These are phyloP conservation scores for Intellagama lesueurii DNA, from an alignment of 2,797 vertebrate genomes.

Conservation along the genomic window DNA sequence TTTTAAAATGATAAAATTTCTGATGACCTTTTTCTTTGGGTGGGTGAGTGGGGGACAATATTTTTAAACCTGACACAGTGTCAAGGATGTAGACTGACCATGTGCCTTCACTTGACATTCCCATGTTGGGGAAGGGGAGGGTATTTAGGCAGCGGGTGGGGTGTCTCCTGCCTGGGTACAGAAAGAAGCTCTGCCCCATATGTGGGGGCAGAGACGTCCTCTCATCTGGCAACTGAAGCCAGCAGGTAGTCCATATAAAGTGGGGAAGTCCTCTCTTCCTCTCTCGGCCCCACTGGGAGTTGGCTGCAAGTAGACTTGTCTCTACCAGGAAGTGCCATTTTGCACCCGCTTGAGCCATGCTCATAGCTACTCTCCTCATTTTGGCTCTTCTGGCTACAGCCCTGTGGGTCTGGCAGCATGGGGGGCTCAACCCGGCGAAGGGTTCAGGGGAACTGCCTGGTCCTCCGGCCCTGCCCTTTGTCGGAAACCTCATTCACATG, in stretches of 20 bases:
- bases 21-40: background rate
- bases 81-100: background rate
- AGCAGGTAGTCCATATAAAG: background rate
- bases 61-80: background rate
- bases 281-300: too few species aligned
- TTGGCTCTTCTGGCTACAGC: conserved; percentile 22
- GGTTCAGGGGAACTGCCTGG: conserved; percentile 40
- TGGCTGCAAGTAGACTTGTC: background rate
- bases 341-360: conserved; percentile 2
- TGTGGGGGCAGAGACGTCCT: background rate
- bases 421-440: too few species aligned
- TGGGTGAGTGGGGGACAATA: too few species aligned
- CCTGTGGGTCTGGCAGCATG: background rate
- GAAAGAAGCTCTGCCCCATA: too few species aligned
- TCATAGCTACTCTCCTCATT: conserved; percentile 35
- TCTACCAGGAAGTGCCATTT: rapidly evolving
- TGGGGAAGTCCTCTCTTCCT: background rate
- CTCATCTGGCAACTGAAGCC: background rate
- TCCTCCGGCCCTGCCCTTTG: conserved; percentile 70
- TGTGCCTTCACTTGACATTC: background rate
- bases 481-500: conserved; percentile 86
- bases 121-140: background rate
- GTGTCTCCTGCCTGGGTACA: too few species aligned
- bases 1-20: background rate
- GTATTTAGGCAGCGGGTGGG: background rate